A percentile compares a stretch with the other conserved stretches of the same genome.
Conservation (phyloP, 2,888 invertebrate species). For the Neocrepidodera transversa region DNA sequence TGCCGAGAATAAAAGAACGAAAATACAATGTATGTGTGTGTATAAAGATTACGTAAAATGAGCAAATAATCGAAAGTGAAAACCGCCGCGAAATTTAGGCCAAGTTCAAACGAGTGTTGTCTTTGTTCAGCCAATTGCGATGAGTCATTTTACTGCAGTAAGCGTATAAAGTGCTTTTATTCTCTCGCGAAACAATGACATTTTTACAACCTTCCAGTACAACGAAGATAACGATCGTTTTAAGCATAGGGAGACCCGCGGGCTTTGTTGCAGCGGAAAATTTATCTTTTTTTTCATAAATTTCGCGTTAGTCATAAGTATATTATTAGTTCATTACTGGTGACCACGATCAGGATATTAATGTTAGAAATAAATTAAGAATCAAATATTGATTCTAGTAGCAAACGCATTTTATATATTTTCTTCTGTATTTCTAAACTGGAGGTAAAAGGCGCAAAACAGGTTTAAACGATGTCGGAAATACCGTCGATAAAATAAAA, state of each 20-base stretch:
- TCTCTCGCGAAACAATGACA: constrained; percentile 23
- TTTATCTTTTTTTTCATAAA: constrained; percentile 13
- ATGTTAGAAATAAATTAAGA: too few species aligned
- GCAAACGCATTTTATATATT: too few species aligned
- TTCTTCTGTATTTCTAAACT: too few species aligned
- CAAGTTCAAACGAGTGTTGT: constrained; percentile 54
- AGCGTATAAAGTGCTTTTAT: constrained; percentile 21
- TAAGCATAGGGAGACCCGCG: not conserved
- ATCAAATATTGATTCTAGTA: too few species aligned
- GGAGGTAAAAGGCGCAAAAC: too few species aligned
- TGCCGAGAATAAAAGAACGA: constrained; percentile 24
- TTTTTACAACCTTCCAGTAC: constrained; percentile 24
- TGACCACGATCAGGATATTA: not conserved
- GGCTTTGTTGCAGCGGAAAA: constrained; percentile 11
- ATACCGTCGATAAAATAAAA: too few species aligned
- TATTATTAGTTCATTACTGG: constrained; percentile 12
- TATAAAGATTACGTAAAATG: constrained; percentile 53
- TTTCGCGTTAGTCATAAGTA: not conserved
- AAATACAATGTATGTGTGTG: constrained; percentile 38
- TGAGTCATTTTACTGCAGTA: constrained; percentile 38
- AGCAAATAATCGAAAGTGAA: constrained; percentile 57
- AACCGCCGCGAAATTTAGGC: constrained; percentile 54
- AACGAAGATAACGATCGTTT: constrained; percentile 14
- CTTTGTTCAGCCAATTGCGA: constrained; percentile 37
- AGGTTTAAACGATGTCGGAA: too few species aligned